A percentile compares a stretch with the other conserved stretches of the same genome.
These are phyloP conservation scores for Aleadryas rufinucha DNA, from an alignment of 2,113 vertebrate species.

Conservation along the genomic window DNA sequence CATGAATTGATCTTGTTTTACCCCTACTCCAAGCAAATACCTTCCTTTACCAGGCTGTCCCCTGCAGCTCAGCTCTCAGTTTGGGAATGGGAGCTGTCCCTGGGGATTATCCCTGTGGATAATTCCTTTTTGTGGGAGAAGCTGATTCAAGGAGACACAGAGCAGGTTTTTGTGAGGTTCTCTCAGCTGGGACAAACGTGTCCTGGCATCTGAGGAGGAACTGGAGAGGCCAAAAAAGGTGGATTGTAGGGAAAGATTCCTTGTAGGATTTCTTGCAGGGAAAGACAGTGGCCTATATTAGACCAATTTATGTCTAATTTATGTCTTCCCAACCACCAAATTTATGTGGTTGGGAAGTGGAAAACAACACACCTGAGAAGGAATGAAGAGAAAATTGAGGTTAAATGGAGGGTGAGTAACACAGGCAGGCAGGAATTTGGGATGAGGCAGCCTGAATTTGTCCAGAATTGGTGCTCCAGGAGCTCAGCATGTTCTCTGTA, in stretches of 20 bases:
- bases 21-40: neutral
- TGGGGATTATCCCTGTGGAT: neutral
- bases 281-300: neutral
- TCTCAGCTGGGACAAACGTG: neutral
- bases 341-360: neutral
- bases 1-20: neutral
- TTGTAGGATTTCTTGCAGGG: neutral
- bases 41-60: neutral
- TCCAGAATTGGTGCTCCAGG: neutral
- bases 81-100: neutral
- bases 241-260: neutral
- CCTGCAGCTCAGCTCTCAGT: neutral
- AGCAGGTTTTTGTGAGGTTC: neutral
- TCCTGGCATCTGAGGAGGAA: neutral
- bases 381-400: neutral
- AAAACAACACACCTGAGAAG: neutral
- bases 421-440: neutral
- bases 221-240: neutral
- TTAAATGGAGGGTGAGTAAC: neutral
- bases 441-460: neutral
- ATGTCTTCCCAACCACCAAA: too few relatives aligned
- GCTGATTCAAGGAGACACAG: neutral
- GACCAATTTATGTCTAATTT: rapidly evolving
- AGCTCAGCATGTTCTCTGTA: neutral
- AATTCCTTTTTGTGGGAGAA: neutral